Conservation (phyloP, 2,797 vertebrate species). For the Argyrosomus regius region DNA sequence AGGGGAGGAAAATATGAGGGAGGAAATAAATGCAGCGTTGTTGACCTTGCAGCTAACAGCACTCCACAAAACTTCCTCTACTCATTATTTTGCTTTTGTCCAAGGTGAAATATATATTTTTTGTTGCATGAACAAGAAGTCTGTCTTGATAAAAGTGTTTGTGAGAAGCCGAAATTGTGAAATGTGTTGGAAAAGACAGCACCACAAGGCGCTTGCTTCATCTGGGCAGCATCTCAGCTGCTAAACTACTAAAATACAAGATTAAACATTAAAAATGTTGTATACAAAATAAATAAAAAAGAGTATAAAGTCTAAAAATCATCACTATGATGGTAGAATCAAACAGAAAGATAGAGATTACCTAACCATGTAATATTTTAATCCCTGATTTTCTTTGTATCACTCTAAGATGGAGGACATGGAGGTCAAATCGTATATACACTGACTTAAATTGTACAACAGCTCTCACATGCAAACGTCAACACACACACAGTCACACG, state of each 20-base stretch:
- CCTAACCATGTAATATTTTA: constrained; percentile 30
- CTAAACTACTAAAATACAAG: constrained; percentile 51
- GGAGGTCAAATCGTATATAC: constrained; percentile 36
- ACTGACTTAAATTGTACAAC: constrained; percentile 19
- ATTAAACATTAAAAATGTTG: constrained; percentile 3
- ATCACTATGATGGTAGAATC: neutral
- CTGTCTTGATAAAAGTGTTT: constrained; percentile 30
- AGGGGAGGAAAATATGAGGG: constrained; percentile 9
- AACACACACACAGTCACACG: constrained; percentile 24
- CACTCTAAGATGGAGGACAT: constrained; percentile 42
- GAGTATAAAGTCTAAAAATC: constrained; percentile 3
- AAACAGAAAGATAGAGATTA: constrained; percentile 11
- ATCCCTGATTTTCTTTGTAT: constrained; percentile 34
- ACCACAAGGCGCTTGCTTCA: constrained; percentile 16
- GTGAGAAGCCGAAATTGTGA: constrained; percentile 6
- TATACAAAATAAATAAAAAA: constrained; percentile 7
- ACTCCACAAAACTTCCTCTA: constrained; percentile 33
- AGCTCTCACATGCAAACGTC: constrained; percentile 37
- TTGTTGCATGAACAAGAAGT: constrained; percentile 22
- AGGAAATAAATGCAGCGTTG: constrained; percentile 20
- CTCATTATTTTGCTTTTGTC: constrained; percentile 44
- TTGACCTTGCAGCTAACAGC: constrained; percentile 61
- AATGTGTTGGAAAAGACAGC: constrained; percentile 25
- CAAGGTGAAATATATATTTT: constrained; percentile 45
- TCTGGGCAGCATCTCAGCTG: constrained; percentile 43